phyloP scores from a whole-genome alignment of 1,140 invertebrate species.

The Tribolium madens region DNA sequence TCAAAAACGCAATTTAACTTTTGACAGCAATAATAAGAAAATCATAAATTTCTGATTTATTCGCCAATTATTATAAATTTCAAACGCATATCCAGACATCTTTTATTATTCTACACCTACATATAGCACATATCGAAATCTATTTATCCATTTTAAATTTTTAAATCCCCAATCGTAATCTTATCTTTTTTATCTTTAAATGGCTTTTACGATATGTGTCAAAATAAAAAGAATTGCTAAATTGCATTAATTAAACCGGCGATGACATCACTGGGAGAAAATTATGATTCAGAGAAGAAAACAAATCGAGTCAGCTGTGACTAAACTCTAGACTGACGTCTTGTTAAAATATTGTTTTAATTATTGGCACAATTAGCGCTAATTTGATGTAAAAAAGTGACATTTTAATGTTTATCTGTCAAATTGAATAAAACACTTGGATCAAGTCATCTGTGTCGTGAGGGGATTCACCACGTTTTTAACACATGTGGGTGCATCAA shows the following conservation, averaged over 20 bases:
- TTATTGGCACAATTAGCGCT: not conserved
- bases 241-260: not conserved
- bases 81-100: too few relatives aligned
- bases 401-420: not conserved
- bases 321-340: constrained; percentile 1
- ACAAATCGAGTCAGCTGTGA: constrained; percentile 19
- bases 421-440: not conserved
- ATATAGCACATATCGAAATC: too few relatives aligned
- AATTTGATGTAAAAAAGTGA: constrained; percentile 21
- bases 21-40: too few relatives aligned
- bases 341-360: constrained; percentile 2
- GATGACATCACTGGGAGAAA: constrained; percentile 20
- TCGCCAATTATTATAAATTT: too few relatives aligned
- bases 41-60: too few relatives aligned
- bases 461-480: not conserved
- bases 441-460: not conserved
- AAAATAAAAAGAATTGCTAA: not conserved
- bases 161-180: too few relatives aligned
- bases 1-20: too few relatives aligned
- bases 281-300: constrained; percentile 23
- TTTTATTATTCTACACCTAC: too few relatives aligned
- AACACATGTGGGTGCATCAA: not conserved
- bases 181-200: too few relatives aligned
- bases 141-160: too few relatives aligned
- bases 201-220: not conserved